Conservation (phyloP, 2,797 vertebrate species). For the Momotus momota region DNA sequence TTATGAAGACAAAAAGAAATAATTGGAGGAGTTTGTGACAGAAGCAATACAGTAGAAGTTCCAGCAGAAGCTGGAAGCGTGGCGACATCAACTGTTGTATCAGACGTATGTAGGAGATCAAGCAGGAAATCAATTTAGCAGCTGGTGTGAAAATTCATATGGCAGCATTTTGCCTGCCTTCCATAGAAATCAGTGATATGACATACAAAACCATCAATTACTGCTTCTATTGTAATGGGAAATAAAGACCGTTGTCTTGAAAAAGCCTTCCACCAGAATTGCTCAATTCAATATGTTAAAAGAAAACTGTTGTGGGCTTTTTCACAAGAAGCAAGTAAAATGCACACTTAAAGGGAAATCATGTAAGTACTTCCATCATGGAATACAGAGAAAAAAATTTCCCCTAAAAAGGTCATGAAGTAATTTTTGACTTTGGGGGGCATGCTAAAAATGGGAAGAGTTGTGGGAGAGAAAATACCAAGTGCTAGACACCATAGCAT, state of each 20-base stretch:
- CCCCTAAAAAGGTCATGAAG: background rate
- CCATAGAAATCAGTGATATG: background rate
- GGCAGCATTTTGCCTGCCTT: constrained; percentile 26
- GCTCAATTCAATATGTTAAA: background rate
- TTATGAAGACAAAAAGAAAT: background rate
- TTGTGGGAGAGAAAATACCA: background rate
- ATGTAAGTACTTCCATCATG: background rate
- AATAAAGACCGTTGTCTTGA: background rate
- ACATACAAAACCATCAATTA: constrained; percentile 3
- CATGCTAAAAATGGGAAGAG: background rate
- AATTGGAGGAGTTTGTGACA: background rate
- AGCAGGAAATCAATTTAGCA: constrained; percentile 5
- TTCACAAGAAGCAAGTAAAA: background rate
- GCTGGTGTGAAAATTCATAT: constrained; percentile 12
- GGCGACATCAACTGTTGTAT: background rate
- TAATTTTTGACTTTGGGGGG: background rate
- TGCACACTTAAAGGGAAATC: background rate
- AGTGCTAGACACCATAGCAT: background rate
- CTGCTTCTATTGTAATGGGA: background rate
- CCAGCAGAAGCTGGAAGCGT: background rate
- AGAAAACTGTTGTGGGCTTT: background rate
- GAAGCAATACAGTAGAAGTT: background rate
- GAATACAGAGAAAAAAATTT: background rate
- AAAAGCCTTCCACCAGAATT: background rate
- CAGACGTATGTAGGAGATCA: background rate